A percentile compares a stretch with the other conserved stretches of the same genome.
These are phyloP conservation scores for Platysteira castanea DNA, from an alignment of 2,113 vertebrate species.

Conservation along the genomic window DNA sequence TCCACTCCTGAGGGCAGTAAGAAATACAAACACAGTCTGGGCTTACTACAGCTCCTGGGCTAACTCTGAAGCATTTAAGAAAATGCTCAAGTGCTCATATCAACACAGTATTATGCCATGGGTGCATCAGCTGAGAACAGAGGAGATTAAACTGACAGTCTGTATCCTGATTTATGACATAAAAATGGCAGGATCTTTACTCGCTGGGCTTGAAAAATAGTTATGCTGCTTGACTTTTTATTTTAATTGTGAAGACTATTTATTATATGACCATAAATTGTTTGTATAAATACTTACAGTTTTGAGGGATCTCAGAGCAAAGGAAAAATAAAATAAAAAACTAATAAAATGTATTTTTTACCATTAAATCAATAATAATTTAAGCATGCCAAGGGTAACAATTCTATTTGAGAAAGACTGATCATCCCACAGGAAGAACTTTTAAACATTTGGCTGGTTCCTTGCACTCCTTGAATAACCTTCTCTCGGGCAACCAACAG, in stretches of 20 bases:
- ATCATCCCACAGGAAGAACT: background rate
- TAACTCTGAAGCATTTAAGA: background rate
- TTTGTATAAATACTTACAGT: background rate
- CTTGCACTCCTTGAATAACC: background rate
- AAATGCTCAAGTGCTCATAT: background rate
- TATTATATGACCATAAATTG: background rate
- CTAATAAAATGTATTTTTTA: background rate
- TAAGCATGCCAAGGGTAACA: background rate
- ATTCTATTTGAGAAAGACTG: background rate
- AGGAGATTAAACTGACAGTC: background rate
- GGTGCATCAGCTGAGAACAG: background rate
- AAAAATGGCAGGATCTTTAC: background rate
- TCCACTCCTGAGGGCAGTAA: background rate
- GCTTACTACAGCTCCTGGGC: background rate
- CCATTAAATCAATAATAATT: slow-evolving; percentile 8
- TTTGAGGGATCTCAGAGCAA: background rate
- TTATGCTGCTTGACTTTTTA: background rate
- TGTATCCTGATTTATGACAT: background rate
- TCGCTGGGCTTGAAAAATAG: background rate
- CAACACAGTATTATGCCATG: background rate
- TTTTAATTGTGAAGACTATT: slow-evolving; percentile 9
- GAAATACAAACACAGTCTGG: background rate
- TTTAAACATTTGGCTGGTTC: background rate
- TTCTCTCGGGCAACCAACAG: background rate
- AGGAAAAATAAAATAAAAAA: slow-evolving; percentile 9